phyloP scores from a whole-genome alignment of 2,888 invertebrate species.

The Drosophila barbarae region DNA sequence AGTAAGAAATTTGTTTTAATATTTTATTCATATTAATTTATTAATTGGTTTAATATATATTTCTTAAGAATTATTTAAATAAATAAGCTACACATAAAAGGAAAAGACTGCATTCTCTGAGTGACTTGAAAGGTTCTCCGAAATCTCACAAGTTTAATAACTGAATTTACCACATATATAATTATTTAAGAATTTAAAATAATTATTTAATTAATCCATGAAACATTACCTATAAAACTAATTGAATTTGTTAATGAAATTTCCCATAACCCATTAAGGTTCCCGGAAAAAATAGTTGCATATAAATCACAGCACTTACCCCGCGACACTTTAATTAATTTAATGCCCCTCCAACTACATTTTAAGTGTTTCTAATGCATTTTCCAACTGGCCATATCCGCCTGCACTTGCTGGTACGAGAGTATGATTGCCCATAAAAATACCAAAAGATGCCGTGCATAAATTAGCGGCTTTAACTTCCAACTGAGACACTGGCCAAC shows the following conservation, averaged over 20 bases:
- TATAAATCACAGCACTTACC: slow-evolving; percentile 1
- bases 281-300: background rate
- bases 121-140: background rate
- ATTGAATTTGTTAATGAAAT: background rate
- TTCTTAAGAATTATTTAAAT: background rate
- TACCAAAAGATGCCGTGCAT: slow-evolving; percentile 47
- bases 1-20: background rate
- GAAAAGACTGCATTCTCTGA: background rate
- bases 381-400: slow-evolving; percentile 23
- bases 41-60: too few species aligned
- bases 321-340: slow-evolving; percentile 16
- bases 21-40: background rate
- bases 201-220: background rate
- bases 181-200: too few species aligned
- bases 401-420: slow-evolving; percentile 30
- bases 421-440: slow-evolving; percentile 33
- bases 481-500: background rate
- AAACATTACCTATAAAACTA: rapidly evolving
- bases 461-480: slow-evolving; percentile 45
- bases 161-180: too few species aligned
- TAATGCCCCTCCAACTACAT: background rate
- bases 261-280: background rate
- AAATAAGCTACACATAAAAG: background rate
- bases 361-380: slow-evolving; percentile 16
- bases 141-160: background rate